Evolutionary conservation across 35 echinoderm and acorn worm species (phyloP).

Genomic region (Diadema setosum): DNA sequence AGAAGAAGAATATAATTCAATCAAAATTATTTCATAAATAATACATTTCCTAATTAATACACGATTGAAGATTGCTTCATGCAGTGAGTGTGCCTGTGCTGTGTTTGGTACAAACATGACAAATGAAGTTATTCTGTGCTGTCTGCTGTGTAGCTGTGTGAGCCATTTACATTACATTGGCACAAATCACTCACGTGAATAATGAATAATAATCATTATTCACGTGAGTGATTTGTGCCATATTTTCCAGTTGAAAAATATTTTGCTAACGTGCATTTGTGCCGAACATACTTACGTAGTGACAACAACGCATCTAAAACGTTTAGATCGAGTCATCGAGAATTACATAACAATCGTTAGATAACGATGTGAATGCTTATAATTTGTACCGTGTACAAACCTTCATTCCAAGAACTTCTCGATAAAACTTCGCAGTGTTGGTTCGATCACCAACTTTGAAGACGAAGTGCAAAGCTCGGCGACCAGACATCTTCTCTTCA

Average conservation of each 20-base stretch:
- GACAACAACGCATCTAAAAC: not conserved
- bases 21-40: too few relatives aligned
- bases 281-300: not conserved
- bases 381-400: slow-evolving; percentile 15
- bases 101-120: too few relatives aligned
- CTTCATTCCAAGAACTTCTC: slow-evolving; percentile 94
- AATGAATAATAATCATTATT: too few relatives aligned
- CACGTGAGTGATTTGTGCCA: too few relatives aligned
- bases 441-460: slow-evolving; percentile 93
- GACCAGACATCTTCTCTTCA: slow-evolving; percentile 26
- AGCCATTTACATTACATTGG: too few relatives aligned
- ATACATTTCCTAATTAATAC: too few relatives aligned
- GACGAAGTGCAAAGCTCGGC: slow-evolving; percentile 81
- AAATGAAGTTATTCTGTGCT: too few relatives aligned
- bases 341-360: not conserved
- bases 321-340: not conserved
- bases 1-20: too few relatives aligned
- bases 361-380: not conserved
- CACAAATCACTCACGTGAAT: too few relatives aligned
- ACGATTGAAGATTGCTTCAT: too few relatives aligned
- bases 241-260: not conserved
- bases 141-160: too few relatives aligned
- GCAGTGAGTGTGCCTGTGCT: too few relatives aligned
- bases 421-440: slow-evolving; percentile 82
- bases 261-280: not conserved